phyloP scores from a whole-genome alignment of 2,888 invertebrate species.

The Minunthozetes semirufus region DNA sequence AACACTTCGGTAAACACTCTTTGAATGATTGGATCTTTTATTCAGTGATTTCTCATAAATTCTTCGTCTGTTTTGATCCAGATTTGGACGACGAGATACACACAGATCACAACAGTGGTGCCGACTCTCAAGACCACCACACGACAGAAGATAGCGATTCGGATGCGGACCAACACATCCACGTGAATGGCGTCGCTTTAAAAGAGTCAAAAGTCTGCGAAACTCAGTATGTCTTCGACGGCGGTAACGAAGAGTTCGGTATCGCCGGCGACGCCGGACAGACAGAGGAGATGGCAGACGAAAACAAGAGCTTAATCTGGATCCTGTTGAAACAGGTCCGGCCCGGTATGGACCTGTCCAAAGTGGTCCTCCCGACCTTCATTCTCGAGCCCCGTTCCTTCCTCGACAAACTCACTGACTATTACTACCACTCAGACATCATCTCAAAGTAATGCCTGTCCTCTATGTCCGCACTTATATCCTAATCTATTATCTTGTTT shows the following conservation, averaged over 20 bases:
- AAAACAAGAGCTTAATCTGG: conserved; percentile 92
- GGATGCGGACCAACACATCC: not conserved
- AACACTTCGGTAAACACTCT: conserved; percentile 81
- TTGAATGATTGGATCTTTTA: conserved; percentile 33
- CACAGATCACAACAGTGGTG: conserved; percentile 53
- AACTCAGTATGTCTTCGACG: conserved; percentile 56
- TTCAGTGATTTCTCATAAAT: not conserved
- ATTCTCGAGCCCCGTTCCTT: conserved; percentile 89
- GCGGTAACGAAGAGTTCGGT: conserved; percentile 58
- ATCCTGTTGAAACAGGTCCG: conserved; percentile 87
- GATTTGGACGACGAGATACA: conserved; percentile 67
- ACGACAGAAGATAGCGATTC: conserved; percentile 53
- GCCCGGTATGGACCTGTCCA: conserved; percentile 91
- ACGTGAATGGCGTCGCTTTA: conserved; percentile 51
- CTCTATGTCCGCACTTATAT: no score
- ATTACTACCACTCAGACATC: conserved; percentile 87
- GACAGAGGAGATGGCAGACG: conserved; percentile 84
- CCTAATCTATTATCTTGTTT: conserved; percentile 35
- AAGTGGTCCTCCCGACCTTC: conserved; percentile 87
- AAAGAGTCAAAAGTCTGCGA: conserved; percentile 53
- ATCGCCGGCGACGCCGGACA: conserved; percentile 56
- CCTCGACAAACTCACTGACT: conserved; percentile 84
- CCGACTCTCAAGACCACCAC: conserved; percentile 46
- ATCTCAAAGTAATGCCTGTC: conserved; percentile 62
- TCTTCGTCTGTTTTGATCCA: conserved; percentile 46